Conservation (phyloP, 2,888 invertebrate genomes). For the Microctonus brassicae region DNA sequence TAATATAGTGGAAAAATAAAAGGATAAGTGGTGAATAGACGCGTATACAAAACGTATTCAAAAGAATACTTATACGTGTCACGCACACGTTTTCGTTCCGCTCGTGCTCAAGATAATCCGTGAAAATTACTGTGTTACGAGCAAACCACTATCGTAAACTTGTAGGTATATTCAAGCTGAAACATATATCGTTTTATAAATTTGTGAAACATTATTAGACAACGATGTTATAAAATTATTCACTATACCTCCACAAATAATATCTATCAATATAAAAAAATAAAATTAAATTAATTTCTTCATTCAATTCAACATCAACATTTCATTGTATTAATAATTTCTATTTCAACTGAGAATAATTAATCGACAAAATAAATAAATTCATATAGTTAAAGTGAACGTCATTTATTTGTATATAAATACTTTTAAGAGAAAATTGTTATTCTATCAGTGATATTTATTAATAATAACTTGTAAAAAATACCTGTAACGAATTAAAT, state of each 20-base stretch:
- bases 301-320: no score
- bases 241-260: neutral
- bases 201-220: neutral
- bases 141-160: slow-evolving; percentile 7
- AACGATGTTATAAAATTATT: neutral
- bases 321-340: no score
- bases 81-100: slow-evolving; percentile 19
- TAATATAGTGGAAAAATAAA: neutral
- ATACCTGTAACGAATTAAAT: no score
- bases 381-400: no score
- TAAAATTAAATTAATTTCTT: no score
- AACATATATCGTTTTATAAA: neutral
- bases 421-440: no score
- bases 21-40: neutral
- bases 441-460: no score
- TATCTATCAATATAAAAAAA: neutral
- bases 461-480: no score
- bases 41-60: neutral
- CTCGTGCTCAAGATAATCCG: slow-evolving; percentile 19
- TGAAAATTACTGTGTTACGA: slow-evolving; percentile 20
- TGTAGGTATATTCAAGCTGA: neutral
- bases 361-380: no score
- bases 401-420: no score
- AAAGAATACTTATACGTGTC: neutral
- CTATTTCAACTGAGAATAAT: no score